Base-by-base conservation (phyloP, 23 tunicate species). In the Ascidia mentula region DNA sequence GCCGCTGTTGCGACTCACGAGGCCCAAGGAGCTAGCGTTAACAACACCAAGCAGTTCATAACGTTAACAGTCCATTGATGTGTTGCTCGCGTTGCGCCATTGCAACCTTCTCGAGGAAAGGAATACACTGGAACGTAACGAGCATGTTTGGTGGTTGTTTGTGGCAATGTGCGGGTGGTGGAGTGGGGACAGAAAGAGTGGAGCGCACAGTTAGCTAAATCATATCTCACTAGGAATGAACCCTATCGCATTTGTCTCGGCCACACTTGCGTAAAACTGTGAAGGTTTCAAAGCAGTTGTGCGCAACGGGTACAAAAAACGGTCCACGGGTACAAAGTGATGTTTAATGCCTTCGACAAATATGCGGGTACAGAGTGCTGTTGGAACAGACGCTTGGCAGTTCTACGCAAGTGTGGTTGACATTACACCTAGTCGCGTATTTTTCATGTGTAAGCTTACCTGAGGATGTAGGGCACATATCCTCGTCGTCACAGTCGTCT, bases 401-500 rank as follows among this genome's bases (percentile, higher is more conserved):
- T n/a, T n/a, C n/a, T n/a, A n/a, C n/a, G n/a, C n/a, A n/a, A n/a
- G n/a, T n/a, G n/a, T n/a, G n/a, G n/a, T n/a, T n/a, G n/a, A n/a
- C n/a, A n/a, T n/a, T n/a, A n/a, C n/a, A n/a, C n/a, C n/a, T n/a
- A n/a, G n/a, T n/a, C n/a, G n/a, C n/a, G n/a, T n/a, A 71, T 22
- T 0, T 24, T 34, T 20, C 18, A 17, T 45, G 36, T 34, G 0
- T 34, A 37, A 38, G 34, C 38, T 80, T 42, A 84, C 88, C 88
- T 84, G 88, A 84, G 26, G 74, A 38, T 18, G 36, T 74, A 26
- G 75, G 40, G 36, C 88, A 84, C 38, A 84, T 32, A 28, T 84
- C 81, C 46, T 76, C 81, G 69, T 76, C 81, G 31, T 84, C 88
- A 61, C 88, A 84, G 32, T 75, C 88, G 72, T 81, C 39, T 30